Evolutionary conservation across 2,888 invertebrate genomes (phyloP), one percentile per base, ranked within the genome.

Genomic region (Blastobasis lacticolella): DNA sequence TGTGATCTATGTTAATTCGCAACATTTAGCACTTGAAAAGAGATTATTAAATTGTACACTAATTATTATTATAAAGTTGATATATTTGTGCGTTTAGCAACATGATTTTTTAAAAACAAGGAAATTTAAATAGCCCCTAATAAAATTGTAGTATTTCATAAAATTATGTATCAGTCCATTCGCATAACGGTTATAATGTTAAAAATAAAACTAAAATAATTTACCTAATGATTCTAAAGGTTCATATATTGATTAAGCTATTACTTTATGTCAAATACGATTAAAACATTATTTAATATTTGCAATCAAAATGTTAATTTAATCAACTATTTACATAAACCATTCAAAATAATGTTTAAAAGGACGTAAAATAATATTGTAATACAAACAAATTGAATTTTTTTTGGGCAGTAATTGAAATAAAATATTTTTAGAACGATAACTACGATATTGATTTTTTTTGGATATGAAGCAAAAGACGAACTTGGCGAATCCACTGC

Each of bases 131-230:
- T 23, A 23, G 23, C 23, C 1, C 64, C 61, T 57, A 71, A 66
- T 60, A 70, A 68, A 57, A 69, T 67, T 72, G 71, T 61, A 65
- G 57, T 51, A 48, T 41, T 48, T 10, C 2, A 23, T 58, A 66
- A 69, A 71, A 71, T 65, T 61, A 72, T 60, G 62, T 72, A 74
- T 78, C 75, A 78, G 73, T 77, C 71, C 71, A 69, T 64, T 73
- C 64, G 64, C 23, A 23, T 23, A 23, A 23, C 23, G 23, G 23
- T 64, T 69, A 64, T 61, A 60, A 60, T 63, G 41, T 48, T 53
- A 40, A 47, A 66, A 65, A 62, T 66, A 63, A 52, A 64, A 66
- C 23, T 23, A 23, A 23, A 23, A 23, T 23, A 23, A 23, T 23
- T 23, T 23, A 23, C 23, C 23, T 23, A 23, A 23, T 23, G 23